Conservation (phyloP, 2,888 invertebrate genomes). For the Campoplex capitator region DNA sequence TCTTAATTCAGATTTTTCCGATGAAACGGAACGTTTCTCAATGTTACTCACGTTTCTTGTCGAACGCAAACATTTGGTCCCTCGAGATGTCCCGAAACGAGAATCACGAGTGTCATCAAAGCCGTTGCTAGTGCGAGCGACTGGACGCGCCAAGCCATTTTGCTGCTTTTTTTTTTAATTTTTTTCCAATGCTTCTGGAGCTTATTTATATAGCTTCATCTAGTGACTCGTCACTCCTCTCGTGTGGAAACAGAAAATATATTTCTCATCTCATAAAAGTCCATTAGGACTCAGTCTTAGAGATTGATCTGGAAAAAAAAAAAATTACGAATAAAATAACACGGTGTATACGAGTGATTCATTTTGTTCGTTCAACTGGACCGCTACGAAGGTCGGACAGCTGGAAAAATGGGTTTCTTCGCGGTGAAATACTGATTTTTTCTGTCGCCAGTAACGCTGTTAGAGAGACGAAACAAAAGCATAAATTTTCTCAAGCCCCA, state of each 20-base stretch:
- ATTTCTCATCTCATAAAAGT: conserved; percentile 29
- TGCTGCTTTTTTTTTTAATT: conserved; percentile 11
- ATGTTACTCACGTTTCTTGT: conserved; percentile 89
- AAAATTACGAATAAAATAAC: neutral
- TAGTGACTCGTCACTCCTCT: conserved; percentile 29
- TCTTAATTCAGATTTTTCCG: neutral
- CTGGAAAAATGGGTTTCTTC: neutral
- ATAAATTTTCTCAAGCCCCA: conserved; percentile 1
- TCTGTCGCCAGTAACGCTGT: neutral
- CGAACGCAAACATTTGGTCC: conserved; percentile 93
- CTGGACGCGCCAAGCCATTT: conserved; percentile 60
- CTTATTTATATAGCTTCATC: conserved; percentile 25
- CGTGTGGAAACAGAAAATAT: conserved; percentile 1
- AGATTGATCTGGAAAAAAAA: conserved; percentile 4
- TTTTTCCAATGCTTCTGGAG: conserved; percentile 18
- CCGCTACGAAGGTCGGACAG: neutral
- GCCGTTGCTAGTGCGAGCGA: conserved; percentile 49
- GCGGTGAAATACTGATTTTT: neutral
- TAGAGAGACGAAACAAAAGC: neutral
- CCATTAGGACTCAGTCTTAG: conserved; percentile 46
- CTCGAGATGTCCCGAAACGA: conserved; percentile 83
- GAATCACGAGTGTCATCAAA: conserved; percentile 33
- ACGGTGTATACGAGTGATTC: neutral
- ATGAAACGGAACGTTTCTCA: neutral
- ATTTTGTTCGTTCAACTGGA: neutral